Conservation (phyloP, 2,888 invertebrate genomes). For the Epinotia ramella region DNA sequence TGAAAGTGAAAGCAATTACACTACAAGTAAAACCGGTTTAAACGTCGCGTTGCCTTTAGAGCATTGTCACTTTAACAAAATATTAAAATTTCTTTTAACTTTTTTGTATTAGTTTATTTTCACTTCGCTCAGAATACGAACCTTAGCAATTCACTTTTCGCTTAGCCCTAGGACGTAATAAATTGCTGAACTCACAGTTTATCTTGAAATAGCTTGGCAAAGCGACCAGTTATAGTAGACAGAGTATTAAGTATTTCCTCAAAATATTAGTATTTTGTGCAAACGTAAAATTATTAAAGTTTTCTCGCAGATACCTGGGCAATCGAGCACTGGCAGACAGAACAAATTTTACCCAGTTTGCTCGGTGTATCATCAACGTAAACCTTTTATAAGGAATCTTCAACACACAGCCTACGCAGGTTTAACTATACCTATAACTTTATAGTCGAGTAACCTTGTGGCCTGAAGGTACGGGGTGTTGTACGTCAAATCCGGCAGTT, state of each 20-base stretch:
- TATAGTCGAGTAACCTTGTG: no score
- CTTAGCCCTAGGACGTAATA: constrained; percentile 33
- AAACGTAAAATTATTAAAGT: not conserved
- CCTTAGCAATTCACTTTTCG: constrained; percentile 37
- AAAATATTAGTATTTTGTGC: not conserved
- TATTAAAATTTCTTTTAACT: not conserved
- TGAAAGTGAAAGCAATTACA: no score
- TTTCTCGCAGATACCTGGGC: not conserved
- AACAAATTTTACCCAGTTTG: no score
- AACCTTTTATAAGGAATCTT: no score
- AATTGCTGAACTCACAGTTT: constrained; percentile 40
- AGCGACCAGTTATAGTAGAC: constrained; percentile 16
- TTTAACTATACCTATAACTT: no score
- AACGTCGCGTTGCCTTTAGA: not conserved
- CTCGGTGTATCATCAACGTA: no score
- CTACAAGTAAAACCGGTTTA: not conserved
- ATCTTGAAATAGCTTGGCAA: constrained; percentile 34
- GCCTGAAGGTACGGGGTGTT: no score
- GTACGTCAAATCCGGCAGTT: no score
- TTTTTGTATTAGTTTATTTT: not conserved
- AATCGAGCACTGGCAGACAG: not conserved
- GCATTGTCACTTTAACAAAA: not conserved
- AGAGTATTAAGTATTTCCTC: not conserved
- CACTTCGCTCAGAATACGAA: constrained; percentile 15
- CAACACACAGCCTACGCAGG: no score